phyloP scores from a whole-genome alignment of 64 coral and sea anemone genomes.

The Montipora capricornis region DNA sequence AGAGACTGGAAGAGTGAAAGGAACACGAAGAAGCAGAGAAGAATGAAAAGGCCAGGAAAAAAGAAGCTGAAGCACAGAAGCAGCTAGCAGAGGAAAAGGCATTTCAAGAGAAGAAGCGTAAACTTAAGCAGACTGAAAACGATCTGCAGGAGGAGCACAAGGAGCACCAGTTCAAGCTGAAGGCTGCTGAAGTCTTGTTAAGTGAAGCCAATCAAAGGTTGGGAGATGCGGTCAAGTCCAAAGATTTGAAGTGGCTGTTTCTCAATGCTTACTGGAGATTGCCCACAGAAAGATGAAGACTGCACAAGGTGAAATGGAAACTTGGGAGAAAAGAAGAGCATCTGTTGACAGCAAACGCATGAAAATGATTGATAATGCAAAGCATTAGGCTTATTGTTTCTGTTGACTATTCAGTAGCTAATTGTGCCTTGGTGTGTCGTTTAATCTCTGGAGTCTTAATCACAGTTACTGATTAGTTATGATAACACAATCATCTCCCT shows the following conservation, averaged over 20 bases:
- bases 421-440: conserved; percentile 14
- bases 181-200: conserved; percentile 67
- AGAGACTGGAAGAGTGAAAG: conserved; percentile 49
- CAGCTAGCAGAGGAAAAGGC: conserved; percentile 36
- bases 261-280: conserved; percentile 58
- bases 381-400: conserved; percentile 28
- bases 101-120: conserved; percentile 58
- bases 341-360: conserved; percentile 59
- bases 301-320: conserved; percentile 71
- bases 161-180: conserved; percentile 59
- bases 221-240: conserved; percentile 63
- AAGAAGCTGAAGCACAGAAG: conserved; percentile 57
- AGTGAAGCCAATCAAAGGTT: conserved; percentile 69
- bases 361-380: conserved; percentile 77
- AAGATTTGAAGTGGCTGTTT: conserved; percentile 70
- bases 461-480: conserved; percentile 55
- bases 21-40: conserved; percentile 12
- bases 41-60: conserved; percentile 33
- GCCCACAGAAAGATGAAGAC: conserved; percentile 69
- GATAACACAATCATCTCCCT: conserved; percentile 37
- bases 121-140: conserved; percentile 56
- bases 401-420: conserved; percentile 52
- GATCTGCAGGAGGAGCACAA: conserved; percentile 59
- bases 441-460: conserved; percentile 50
- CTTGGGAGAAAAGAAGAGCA: conserved; percentile 68